phyloP scores from a whole-genome alignment of 2,888 invertebrate species.

The Eupeodes latifasciatus region DNA sequence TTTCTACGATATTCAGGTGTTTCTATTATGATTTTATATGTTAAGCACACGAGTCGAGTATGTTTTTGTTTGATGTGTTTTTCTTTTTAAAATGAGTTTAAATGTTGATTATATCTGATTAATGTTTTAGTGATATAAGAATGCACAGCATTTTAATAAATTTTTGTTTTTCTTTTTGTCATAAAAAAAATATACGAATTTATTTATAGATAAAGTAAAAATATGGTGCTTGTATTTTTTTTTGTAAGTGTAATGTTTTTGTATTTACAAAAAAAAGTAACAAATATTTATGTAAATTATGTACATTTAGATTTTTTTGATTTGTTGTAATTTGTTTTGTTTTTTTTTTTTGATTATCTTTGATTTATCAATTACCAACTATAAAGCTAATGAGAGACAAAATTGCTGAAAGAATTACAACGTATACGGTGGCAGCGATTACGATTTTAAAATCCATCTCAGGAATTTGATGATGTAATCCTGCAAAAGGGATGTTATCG shows the following conservation, averaged over 20 bases:
- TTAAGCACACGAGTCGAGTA: slow-evolving; percentile 20
- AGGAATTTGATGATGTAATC: slow-evolving; percentile 84
- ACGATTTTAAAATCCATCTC: slow-evolving; percentile 84
- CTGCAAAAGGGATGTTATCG: slow-evolving; percentile 82
- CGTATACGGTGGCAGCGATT: slow-evolving; percentile 81
- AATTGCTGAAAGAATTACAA: slow-evolving; percentile 80
- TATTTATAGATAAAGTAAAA: slow-evolving; percentile 41
- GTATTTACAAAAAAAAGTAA: slow-evolving; percentile 63
- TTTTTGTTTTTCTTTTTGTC: background rate
- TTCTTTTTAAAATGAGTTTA: slow-evolving; percentile 5
- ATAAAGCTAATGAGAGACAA: slow-evolving; percentile 80
- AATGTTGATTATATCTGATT: background rate
- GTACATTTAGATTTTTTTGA: slow-evolving; percentile 63
- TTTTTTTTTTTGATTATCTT: slow-evolving; percentile 75
- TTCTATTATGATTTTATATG: slow-evolving; percentile 2
- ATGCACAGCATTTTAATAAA: slow-evolving; percentile 15
- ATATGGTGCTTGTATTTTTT: slow-evolving; percentile 44
- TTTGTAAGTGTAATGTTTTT: slow-evolving; percentile 58
- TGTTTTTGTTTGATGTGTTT: slow-evolving; percentile 17
- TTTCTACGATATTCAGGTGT: slow-evolving; percentile 30
- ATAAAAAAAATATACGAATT: slow-evolving; percentile 51
- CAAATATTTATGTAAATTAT: slow-evolving; percentile 19
- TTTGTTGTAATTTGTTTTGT: slow-evolving; percentile 75
- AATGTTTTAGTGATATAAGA: background rate
- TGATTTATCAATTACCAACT: slow-evolving; percentile 75